Evolutionary conservation across 1,140 invertebrate species (phyloP).

Genomic region (Tribolium castaneum): DNA sequence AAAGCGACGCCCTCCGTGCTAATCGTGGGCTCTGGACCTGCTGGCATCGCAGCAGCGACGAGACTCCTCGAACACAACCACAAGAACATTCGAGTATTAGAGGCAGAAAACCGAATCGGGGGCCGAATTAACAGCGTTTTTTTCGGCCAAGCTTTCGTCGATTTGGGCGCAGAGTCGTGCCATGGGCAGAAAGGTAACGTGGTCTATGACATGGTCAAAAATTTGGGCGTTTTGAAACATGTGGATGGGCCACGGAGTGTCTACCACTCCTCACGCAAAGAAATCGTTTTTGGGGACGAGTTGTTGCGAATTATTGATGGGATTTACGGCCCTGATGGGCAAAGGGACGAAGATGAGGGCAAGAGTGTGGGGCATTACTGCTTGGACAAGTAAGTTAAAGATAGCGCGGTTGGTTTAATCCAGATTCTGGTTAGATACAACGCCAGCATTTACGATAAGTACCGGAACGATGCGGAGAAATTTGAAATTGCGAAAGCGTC

Average conservation of each 20-base stretch:
- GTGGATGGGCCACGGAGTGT: constrained; percentile 10
- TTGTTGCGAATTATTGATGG: not conserved
- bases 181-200: constrained; percentile 80
- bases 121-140: constrained; percentile 72
- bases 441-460: constrained; percentile 22
- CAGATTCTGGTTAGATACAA: constrained; percentile 9
- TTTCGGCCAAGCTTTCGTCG: constrained; percentile 73
- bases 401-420: not conserved
- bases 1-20: constrained; percentile 59
- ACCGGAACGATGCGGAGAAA: constrained; percentile 12
- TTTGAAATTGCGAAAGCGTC: constrained; percentile 22
- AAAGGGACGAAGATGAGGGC: constrained; percentile 21
- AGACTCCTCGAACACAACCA: constrained; percentile 66
- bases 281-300: not conserved
- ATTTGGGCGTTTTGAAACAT: constrained; percentile 66
- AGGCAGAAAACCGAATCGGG: constrained; percentile 77
- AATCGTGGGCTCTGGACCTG: constrained; percentile 68
- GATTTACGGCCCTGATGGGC: constrained; percentile 3
- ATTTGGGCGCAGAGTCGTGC: constrained; percentile 87
- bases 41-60: constrained; percentile 70
- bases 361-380: constrained; percentile 41
- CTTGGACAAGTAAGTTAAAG: constrained; percentile 7
- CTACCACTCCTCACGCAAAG: not conserved
- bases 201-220: constrained; percentile 73
- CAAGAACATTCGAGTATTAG: constrained; percentile 69